Conservation (phyloP, 2,797 vertebrate genomes). For the Microcaecilia unicolor region DNA sequence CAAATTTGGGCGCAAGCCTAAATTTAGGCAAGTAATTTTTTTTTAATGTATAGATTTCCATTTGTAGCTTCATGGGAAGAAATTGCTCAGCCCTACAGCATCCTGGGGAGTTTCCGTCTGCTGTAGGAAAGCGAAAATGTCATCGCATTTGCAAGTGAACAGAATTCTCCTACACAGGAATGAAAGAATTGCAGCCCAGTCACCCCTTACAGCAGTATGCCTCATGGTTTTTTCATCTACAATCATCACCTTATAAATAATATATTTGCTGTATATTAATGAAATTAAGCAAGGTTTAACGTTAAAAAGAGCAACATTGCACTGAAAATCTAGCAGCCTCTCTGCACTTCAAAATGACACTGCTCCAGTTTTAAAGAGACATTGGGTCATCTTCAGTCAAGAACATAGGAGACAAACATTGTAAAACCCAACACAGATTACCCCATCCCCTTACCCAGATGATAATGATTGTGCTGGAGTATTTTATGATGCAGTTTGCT, state of each 20-base stretch:
- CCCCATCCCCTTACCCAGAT: no score
- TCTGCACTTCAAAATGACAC: no score
- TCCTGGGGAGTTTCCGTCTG: constrained; percentile 32
- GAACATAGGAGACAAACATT: no score
- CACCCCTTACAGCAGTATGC: constrained; percentile 6
- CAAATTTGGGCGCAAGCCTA: no score
- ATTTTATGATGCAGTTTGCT: no score
- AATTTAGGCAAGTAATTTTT: no score
- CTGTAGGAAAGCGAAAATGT: constrained; percentile 53
- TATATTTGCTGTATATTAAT: neutral
- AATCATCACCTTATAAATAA: constrained; percentile 17
- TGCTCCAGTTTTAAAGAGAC: no score
- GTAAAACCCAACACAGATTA: no score
- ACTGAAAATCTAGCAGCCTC: no score
- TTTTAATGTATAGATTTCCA: constrained; percentile 44
- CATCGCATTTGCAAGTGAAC: constrained; percentile 46
- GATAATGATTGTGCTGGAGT: no score
- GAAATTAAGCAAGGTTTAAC: neutral
- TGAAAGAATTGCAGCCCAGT: constrained; percentile 3
- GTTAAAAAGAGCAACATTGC: neutral
- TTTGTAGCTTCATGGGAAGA: constrained; percentile 47
- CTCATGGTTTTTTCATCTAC: constrained; percentile 8
- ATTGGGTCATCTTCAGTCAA: no score
- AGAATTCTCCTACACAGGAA: constrained; percentile 31
- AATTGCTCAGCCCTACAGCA: constrained; percentile 31